Percentiles rank a stretch among this genome's conserved stretches.
phyloP scores from a whole-genome alignment of 2,113 vertebrate species.

The Apodemus sylvaticus region DNA sequence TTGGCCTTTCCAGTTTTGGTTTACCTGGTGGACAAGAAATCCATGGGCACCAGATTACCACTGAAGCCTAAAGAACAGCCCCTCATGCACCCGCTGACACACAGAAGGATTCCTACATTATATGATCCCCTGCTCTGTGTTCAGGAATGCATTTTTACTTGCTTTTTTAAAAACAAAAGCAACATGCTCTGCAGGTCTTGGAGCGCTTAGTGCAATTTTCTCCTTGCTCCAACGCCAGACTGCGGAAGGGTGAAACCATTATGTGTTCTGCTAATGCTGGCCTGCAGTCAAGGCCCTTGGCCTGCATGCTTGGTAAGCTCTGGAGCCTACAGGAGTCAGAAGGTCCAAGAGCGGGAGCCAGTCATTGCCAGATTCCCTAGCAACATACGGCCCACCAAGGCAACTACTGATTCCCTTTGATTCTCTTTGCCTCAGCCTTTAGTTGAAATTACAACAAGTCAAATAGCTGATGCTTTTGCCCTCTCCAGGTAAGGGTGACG shows the following conservation, averaged over 20 bases:
- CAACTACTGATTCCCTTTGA: constrained; percentile 57
- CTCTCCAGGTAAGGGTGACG: constrained; percentile 95
- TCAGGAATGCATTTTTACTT: constrained; percentile 72
- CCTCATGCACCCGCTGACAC: constrained; percentile 52
- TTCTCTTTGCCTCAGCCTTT: constrained; percentile 72
- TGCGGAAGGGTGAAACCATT: constrained; percentile 68
- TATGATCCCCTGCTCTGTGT: constrained; percentile 53
- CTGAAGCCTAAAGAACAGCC: constrained; percentile 69
- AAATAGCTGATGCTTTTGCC: constrained; percentile 98
- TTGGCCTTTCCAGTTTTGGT: constrained; percentile 70
- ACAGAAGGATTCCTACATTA: constrained; percentile 56
- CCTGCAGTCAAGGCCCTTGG: constrained; percentile 76
- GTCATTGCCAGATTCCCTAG: constrained; percentile 72
- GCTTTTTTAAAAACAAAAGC: constrained; percentile 78
- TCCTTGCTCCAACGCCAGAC: constrained; percentile 76
- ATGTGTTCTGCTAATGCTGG: constrained; percentile 76
- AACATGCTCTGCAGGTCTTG: constrained; percentile 74
- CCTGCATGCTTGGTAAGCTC: constrained; percentile 80
- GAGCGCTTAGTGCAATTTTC: constrained; percentile 68
- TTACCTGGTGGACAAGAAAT: constrained; percentile 70
- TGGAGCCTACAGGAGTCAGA: constrained; percentile 75
- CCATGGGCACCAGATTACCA: constrained; percentile 51
- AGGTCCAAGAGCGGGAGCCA: constrained; percentile 73
- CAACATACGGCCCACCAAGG: constrained; percentile 67
- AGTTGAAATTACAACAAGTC: constrained; percentile 98